Evolutionary conservation across 2,797 vertebrate genomes (phyloP).

Genomic region (Spheniscus humboldti): DNA sequence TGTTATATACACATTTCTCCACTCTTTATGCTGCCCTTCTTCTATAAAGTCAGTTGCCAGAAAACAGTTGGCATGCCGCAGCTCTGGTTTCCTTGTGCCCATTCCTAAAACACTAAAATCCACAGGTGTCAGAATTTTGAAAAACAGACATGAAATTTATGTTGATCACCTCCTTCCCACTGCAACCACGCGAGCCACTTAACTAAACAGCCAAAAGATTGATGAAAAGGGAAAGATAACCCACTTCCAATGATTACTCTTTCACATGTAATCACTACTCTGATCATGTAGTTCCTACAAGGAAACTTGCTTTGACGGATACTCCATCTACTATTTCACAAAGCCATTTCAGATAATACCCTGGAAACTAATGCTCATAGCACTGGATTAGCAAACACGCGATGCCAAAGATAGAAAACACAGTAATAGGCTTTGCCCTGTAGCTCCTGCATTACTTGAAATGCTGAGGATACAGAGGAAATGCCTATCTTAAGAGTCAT

Average conservation of each 20-base stretch:
- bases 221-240: neutral
- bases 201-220: neutral
- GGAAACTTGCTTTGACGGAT: neutral
- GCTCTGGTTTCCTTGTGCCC: neutral
- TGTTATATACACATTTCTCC: neutral
- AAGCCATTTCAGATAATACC: slow-evolving; percentile 10
- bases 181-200: neutral
- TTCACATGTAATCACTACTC: neutral
- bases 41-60: neutral
- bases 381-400: slow-evolving; percentile 74
- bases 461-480: neutral
- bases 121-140: neutral
- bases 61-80: neutral
- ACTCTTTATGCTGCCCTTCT: neutral
- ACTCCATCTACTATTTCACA: neutral
- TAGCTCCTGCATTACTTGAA: neutral
- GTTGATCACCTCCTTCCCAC: neutral
- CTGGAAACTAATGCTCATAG: slow-evolving; percentile 70
- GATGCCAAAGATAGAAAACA: slow-evolving; percentile 74
- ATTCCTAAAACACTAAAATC: neutral
- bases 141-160: neutral
- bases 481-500: neutral
- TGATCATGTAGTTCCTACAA: neutral
- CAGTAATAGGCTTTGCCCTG: slow-evolving; percentile 78
- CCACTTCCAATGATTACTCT: neutral